A percentile compares a stretch with the other conserved stretches of the same genome.
Conservation (phyloP, 2,888 invertebrate genomes). For the Melinaea marsaeus region DNA sequence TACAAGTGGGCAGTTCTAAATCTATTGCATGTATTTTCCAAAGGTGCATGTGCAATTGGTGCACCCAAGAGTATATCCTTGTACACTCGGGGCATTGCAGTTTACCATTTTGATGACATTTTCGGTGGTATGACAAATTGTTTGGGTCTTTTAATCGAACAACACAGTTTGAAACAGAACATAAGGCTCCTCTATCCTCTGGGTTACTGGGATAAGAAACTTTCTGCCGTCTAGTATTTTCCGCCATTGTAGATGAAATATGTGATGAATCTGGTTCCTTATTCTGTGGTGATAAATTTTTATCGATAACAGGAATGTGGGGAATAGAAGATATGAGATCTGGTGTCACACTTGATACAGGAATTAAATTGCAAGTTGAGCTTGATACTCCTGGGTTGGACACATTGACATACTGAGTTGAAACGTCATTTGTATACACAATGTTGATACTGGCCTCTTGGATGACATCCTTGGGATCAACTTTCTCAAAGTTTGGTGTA, state of each 20-base stretch:
- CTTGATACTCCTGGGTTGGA: conserved; percentile 46
- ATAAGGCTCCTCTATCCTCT: conserved; percentile 55
- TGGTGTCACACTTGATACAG: conserved; percentile 62
- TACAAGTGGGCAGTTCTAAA: conserved; percentile 87
- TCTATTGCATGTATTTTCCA: conserved; percentile 88
- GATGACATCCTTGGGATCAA: conserved; percentile 72
- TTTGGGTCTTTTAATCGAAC: conserved; percentile 76
- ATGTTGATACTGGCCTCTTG: conserved; percentile 73
- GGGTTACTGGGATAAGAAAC: conserved; percentile 32
- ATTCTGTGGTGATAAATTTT: conserved; percentile 36
- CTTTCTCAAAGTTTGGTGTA: conserved; percentile 66
- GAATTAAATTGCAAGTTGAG: conserved; percentile 52
- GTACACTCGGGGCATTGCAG: conserved; percentile 83
- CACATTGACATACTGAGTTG: conserved; percentile 61
- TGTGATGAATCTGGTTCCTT: conserved; percentile 34
- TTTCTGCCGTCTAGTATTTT: conserved; percentile 26
- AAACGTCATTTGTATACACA: conserved; percentile 64
- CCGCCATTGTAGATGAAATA: conserved; percentile 41
- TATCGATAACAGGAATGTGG: conserved; percentile 37
- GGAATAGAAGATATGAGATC: conserved; percentile 69
- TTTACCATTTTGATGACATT: conserved; percentile 77
- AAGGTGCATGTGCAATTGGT: conserved; percentile 85
- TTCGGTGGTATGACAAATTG: conserved; percentile 81
- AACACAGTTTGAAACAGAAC: conserved; percentile 76
- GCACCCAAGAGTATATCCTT: conserved; percentile 77